A percentile compares a stretch with the other conserved stretches of the same genome.
Evolutionary conservation across 2,113 vertebrate species (phyloP).

Genomic region (Ploceus nigricollis): DNA sequence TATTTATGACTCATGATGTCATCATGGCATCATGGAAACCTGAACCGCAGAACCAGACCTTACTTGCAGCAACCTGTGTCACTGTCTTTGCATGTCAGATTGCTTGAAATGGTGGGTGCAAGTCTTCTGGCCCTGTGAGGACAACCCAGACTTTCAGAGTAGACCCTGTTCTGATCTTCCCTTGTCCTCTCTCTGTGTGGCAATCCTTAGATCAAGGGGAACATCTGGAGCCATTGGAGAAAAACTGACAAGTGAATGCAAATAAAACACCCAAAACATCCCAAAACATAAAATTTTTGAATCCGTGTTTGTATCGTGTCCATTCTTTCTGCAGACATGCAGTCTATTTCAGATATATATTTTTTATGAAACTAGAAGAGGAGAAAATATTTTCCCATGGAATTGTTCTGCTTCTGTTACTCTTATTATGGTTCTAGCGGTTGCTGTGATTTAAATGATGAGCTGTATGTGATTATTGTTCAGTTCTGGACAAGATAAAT

Average conservation of each 20-base stretch:
- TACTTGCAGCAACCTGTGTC: not conserved
- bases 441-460: not conserved
- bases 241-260: not conserved
- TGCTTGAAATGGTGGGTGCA: not conserved
- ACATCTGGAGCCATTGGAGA: not conserved
- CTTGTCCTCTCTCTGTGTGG: not conserved
- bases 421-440: not conserved
- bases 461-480: not conserved
- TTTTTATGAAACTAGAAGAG: not conserved
- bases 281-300: not conserved
- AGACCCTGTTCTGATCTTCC: not conserved
- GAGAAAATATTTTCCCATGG: not conserved
- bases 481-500: not conserved
- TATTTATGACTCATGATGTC: not conserved
- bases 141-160: not conserved
- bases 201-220: not conserved
- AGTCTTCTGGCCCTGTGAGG: not conserved
- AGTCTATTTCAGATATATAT: not conserved
- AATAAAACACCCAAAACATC: not conserved
- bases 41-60: not conserved
- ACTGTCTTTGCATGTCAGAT: not conserved
- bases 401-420: not conserved
- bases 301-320: not conserved
- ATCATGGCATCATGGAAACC: not conserved
- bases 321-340: not conserved